Conservation (phyloP, 2,113 vertebrate species). For the Eurypyga helias region DNA sequence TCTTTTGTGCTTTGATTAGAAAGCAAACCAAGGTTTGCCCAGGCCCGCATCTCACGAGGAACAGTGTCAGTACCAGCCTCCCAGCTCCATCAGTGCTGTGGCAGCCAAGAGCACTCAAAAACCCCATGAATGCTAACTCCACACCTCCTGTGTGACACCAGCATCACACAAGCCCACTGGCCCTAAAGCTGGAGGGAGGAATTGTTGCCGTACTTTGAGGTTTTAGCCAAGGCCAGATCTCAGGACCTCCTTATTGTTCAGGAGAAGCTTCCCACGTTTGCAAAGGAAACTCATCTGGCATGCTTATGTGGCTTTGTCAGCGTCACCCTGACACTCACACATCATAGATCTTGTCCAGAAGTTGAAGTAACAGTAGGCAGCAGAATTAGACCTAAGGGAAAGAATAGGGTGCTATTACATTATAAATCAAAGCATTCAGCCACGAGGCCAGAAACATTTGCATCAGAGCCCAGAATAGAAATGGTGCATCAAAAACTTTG, state of each 20-base stretch:
- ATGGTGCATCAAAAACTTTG: background rate
- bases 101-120: background rate
- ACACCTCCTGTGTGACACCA: background rate
- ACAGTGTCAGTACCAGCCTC: background rate
- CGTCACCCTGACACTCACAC: background rate
- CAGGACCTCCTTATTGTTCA: background rate
- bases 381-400: background rate
- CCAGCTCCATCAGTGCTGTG: background rate
- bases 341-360: background rate
- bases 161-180: background rate
- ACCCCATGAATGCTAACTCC: background rate
- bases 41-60: background rate
- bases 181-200: background rate
- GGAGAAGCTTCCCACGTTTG: background rate
- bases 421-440: conserved; percentile 11
- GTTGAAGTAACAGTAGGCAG: background rate
- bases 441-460: background rate
- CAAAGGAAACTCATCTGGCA: background rate
- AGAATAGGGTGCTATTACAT: background rate
- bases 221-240: background rate
- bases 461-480: conserved; percentile 30
- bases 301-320: background rate
- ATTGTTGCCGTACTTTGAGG: background rate
- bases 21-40: background rate
- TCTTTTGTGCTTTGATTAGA: background rate